These are phyloP conservation scores for Stegostoma tigrinum DNA, from an alignment of 2,113 vertebrate species.

Conservation along the genomic window DNA sequence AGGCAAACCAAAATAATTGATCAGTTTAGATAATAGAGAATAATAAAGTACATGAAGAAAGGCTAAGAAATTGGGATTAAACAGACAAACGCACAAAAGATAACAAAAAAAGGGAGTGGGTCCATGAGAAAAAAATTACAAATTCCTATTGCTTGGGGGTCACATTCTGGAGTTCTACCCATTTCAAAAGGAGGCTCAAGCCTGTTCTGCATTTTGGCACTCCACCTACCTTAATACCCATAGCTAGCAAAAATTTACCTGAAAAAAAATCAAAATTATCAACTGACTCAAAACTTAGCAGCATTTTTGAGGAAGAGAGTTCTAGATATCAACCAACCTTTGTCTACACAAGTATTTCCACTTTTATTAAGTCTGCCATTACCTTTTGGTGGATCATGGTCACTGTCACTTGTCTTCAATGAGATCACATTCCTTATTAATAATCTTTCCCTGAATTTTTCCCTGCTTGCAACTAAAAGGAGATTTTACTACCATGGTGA, in stretches of 20 bases:
- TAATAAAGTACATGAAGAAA: too few species aligned
- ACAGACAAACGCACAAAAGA: neutral
- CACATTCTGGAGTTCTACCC: neutral
- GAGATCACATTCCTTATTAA: neutral
- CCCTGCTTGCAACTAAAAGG: too few species aligned
- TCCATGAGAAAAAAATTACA: neutral
- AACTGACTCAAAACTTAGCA: neutral
- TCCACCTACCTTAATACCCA: neutral
- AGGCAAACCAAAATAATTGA: neutral
- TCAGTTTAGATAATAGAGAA: neutral
- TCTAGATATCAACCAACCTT: neutral
- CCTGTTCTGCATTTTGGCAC: neutral
- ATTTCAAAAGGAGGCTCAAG: neutral
- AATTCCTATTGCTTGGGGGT: neutral
- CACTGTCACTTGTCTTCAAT: neutral
- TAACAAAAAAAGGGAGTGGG: neutral
- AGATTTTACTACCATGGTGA: too few species aligned
- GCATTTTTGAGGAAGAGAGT: neutral
- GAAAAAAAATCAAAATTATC: neutral
- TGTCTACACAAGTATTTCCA: neutral
- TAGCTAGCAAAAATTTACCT: neutral
- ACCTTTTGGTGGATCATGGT: neutral
- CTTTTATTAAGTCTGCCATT: neutral
- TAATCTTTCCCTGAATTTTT: too few species aligned
- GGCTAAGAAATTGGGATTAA: neutral